These are phyloP conservation scores for Atta cephalotes DNA, from an alignment of 1,140 invertebrate genomes.

Conservation along the genomic window DNA sequence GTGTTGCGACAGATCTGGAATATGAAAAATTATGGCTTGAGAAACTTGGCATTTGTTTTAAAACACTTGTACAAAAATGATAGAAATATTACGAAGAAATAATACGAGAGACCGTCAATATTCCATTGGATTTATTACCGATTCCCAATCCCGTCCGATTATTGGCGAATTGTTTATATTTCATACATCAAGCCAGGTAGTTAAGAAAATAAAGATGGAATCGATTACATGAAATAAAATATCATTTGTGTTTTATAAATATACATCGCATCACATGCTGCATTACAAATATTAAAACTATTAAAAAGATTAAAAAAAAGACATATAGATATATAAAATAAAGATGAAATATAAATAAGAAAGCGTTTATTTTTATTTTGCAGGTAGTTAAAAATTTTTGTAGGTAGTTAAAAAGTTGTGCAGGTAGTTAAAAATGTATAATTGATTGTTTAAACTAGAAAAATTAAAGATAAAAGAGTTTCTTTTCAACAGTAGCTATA, in stretches of 20 bases:
- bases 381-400: neutral
- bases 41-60: neutral
- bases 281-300: neutral
- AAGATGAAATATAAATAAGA: neutral
- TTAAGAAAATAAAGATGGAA: neutral
- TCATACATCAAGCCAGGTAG: constrained; percentile 12
- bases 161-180: constrained; percentile 25
- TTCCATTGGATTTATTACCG: constrained; percentile 35
- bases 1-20: constrained; percentile 17
- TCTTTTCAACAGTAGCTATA: neutral
- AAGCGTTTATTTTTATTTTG: neutral
- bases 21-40: constrained; percentile 12
- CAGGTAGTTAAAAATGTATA: neutral
- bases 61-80: neutral
- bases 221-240: neutral
- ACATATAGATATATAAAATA: neutral
- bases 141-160: neutral
- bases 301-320: neutral
- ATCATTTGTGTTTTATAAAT: neutral
- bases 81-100: neutral
- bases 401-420: neutral
- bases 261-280: neutral
- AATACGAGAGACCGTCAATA: neutral
- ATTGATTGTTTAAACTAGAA: neutral
- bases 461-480: neutral